These are phyloP conservation scores for Emesis furor DNA, from an alignment of 2,888 invertebrate genomes.

Conservation along the genomic window DNA sequence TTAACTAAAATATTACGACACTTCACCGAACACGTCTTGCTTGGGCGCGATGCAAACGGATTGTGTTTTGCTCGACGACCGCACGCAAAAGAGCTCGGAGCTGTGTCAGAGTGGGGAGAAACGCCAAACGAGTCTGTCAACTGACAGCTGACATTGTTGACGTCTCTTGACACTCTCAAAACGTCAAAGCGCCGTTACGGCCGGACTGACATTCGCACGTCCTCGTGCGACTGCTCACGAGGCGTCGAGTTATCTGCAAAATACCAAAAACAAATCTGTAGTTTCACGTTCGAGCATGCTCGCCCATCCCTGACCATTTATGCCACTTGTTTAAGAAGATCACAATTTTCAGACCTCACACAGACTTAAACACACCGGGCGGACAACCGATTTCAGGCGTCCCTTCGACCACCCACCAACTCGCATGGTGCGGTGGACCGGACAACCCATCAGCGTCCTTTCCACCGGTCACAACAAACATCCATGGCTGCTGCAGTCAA, in stretches of 20 bases:
- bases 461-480: not conserved
- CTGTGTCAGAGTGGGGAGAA: too few species aligned
- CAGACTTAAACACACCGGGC: not conserved
- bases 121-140: too few species aligned
- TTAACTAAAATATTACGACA: too few species aligned
- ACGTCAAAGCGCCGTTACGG: conserved; percentile 30
- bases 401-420: conserved; percentile 30
- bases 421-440: conserved; percentile 30
- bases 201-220: conserved; percentile 42
- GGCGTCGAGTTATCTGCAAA: conserved; percentile 4
- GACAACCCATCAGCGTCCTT: conserved; percentile 31
- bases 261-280: conserved; percentile 1
- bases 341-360: not conserved
- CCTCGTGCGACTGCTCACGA: conserved; percentile 34
- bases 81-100: too few species aligned
- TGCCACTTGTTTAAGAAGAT: not conserved
- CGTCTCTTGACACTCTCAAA: not conserved
- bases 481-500: conserved; percentile 3
- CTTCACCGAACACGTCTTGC: too few species aligned
- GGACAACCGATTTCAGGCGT: conserved; percentile 25
- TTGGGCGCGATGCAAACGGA: too few species aligned
- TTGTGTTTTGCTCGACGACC: too few species aligned
- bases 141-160: too few species aligned
- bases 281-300: not conserved
- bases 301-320: conserved; percentile 3